Evolutionary conservation across 2,797 vertebrate species (phyloP).

Genomic region (Huso huso): DNA sequence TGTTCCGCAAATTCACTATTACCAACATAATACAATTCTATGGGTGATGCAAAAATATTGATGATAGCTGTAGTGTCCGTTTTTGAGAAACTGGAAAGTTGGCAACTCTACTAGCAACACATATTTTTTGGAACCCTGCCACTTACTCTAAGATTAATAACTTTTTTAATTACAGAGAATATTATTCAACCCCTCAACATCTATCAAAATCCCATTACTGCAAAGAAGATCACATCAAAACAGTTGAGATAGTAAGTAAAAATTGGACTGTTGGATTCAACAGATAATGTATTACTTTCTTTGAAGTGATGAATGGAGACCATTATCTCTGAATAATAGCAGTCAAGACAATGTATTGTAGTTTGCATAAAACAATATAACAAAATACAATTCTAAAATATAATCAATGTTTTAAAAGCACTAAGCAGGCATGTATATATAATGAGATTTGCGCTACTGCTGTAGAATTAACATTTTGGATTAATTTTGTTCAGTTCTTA

Average conservation of each 20-base stretch:
- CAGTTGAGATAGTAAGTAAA: slow-evolving; percentile 7
- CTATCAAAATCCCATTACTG: slow-evolving; percentile 28
- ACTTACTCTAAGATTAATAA: slow-evolving; percentile 5
- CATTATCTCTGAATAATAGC: slow-evolving; percentile 9
- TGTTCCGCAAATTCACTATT: no score
- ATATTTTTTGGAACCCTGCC: no score
- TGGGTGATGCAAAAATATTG: no score
- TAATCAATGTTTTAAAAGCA: not conserved
- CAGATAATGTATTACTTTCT: slow-evolving; percentile 48
- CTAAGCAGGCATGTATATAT: not conserved
- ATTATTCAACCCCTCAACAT: slow-evolving; percentile 25
- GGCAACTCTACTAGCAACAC: no score
- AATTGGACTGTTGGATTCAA: slow-evolving; percentile 23
- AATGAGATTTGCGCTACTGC: no score
- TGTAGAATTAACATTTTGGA: no score
- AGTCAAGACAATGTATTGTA: not conserved
- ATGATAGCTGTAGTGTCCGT: no score
- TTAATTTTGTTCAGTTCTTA: no score
- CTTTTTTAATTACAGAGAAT: slow-evolving; percentile 16
- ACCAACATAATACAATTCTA: no score
- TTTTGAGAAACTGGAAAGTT: no score
- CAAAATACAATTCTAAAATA: not conserved
- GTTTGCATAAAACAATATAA: not conserved
- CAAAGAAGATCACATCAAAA: slow-evolving; percentile 32
- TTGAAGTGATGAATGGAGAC: slow-evolving; percentile 46